phyloP scores from a whole-genome alignment of 2,113 vertebrate genomes.

The mouse (Mus musculus) region GRCm39 chr4:43798501-43799000 shows the following conservation, averaged over 20 bases:
- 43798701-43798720: constrained; percentile 87
- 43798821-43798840: constrained; percentile 92
- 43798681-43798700: constrained; percentile 85
- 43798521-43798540: constrained; percentile 72
- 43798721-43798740: constrained; percentile 77
- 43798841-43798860: constrained; percentile 82
- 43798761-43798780: constrained; percentile 85
- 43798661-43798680: constrained; percentile 87
- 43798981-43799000: constrained; percentile 91
- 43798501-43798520: constrained; percentile 77
- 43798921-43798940: no score
- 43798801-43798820: constrained; percentile 88
- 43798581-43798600: constrained; percentile 85
- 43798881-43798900: no score
- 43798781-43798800: constrained; percentile 89
- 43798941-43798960: constrained; percentile 65
- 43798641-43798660: constrained; percentile 77
- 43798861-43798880: no score
- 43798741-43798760: constrained; percentile 84
- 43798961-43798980: constrained; percentile 99
- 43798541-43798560: constrained; percentile 86
- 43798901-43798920: no score
- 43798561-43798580: constrained; percentile 87
- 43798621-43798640: neutral
- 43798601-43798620: neutral